Evolutionary conservation across 2,113 vertebrate species (phyloP).

Genomic region (Desmodus rotundus): DNA sequence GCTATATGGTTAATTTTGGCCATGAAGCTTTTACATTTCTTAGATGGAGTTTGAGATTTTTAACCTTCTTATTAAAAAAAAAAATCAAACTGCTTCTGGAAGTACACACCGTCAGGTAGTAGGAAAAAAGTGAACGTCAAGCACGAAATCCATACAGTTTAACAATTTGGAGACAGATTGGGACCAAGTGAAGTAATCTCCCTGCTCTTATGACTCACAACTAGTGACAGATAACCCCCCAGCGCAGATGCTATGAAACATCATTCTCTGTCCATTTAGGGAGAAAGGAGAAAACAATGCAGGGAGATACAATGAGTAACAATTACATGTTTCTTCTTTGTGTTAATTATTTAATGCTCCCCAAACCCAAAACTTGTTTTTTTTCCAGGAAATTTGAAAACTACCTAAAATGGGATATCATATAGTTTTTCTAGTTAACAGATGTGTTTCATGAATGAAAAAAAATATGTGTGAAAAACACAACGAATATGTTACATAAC

Average conservation of each 20-base stretch:
- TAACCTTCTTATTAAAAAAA: background rate
- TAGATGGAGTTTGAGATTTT: background rate
- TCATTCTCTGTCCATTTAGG: background rate
- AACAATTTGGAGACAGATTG: background rate
- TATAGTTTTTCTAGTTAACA: background rate
- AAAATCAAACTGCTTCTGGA: background rate
- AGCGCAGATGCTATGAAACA: background rate
- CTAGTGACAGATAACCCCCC: background rate
- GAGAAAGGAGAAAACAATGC: background rate
- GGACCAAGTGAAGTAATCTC: background rate
- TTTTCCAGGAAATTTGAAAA: conserved; percentile 11
- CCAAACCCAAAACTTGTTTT: background rate
- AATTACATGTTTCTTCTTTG: background rate
- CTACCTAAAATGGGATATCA: background rate
- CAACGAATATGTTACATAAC: background rate
- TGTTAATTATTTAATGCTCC: background rate
- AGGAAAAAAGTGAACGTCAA: background rate
- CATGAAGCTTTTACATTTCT: background rate
- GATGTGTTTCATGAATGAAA: background rate
- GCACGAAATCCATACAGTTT: background rate
- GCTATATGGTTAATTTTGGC: background rate
- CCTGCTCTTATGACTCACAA: background rate
- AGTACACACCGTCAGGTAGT: background rate
- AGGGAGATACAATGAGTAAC: background rate
- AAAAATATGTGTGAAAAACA: background rate